These are phyloP conservation scores for Ancistrus triradiatus DNA, from an alignment of 2,113 vertebrate species.

Conservation along the genomic window DNA sequence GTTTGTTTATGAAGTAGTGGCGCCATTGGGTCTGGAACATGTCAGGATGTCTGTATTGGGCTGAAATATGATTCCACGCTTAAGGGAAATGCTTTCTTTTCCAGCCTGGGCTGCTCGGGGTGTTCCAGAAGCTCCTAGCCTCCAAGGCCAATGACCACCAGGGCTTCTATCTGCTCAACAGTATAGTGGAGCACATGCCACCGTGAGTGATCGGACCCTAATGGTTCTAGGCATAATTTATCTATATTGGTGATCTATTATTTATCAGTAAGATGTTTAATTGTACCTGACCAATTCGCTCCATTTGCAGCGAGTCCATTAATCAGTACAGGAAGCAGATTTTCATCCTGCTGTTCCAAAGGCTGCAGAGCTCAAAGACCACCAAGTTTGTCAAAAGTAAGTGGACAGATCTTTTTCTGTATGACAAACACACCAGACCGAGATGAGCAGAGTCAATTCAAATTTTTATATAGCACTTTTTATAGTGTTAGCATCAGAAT, in stretches of 20 bases:
- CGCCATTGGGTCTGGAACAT: background rate
- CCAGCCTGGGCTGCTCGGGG: slow-evolving; percentile 91
- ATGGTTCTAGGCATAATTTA: background rate
- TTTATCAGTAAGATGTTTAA: background rate
- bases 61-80: too few relatives aligned
- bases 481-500: too few relatives aligned
- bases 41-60: background rate
- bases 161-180: slow-evolving; percentile 96
- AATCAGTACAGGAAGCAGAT: slow-evolving; percentile 94
- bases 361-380: slow-evolving; percentile 96
- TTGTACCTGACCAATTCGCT: background rate
- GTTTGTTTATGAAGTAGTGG: background rate
- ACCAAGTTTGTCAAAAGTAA: slow-evolving; percentile 98
- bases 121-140: slow-evolving; percentile 97
- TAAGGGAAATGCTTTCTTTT: background rate
- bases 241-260: background rate
- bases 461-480: too few relatives aligned
- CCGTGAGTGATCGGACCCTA: slow-evolving; percentile 71
- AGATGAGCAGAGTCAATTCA: too few relatives aligned
- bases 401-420: slow-evolving; percentile 46
- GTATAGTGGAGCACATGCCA: slow-evolving; percentile 94
- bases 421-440: background rate
- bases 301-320: slow-evolving; percentile 77
- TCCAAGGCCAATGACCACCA: slow-evolving; percentile 98
- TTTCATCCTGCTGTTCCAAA: slow-evolving; percentile 96